Percentiles rank a stretch among this genome's conserved stretches.
These are phyloP conservation scores for Motacilla alba DNA, from an alignment of 2,113 vertebrate genomes.

Conservation along the genomic window DNA sequence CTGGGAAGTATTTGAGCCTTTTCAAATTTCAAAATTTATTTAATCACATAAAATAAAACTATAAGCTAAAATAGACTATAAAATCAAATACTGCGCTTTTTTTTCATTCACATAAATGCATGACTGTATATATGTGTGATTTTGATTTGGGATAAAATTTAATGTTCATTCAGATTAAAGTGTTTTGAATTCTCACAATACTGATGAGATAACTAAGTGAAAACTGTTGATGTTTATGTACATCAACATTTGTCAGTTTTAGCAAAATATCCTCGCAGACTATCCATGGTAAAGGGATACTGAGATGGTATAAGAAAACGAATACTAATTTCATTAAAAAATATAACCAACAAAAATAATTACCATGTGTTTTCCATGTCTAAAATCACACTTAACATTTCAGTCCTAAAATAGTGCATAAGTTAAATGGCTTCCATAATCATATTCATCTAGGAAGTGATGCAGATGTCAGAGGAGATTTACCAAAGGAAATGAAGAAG, in stretches of 20 bases:
- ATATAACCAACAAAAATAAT: neutral
- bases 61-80: neutral
- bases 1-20: neutral
- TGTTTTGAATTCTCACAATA: neutral
- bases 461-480: neutral
- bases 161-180: neutral
- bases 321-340: neutral
- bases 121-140: neutral
- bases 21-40: neutral
- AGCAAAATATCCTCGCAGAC: neutral
- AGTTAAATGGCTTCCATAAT: neutral
- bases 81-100: neutral
- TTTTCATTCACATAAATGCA: neutral
- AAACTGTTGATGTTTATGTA: neutral
- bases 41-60: neutral
- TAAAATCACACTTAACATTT: neutral
- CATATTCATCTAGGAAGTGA: neutral
- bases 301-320: neutral
- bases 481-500: neutral
- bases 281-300: neutral
- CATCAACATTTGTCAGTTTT: neutral
- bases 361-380: neutral
- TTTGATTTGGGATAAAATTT: neutral
- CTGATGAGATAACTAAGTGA: neutral
- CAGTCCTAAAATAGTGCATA: neutral